Conservation (phyloP, 2,888 invertebrate species). For the Trachelus iudaicus region DNA sequence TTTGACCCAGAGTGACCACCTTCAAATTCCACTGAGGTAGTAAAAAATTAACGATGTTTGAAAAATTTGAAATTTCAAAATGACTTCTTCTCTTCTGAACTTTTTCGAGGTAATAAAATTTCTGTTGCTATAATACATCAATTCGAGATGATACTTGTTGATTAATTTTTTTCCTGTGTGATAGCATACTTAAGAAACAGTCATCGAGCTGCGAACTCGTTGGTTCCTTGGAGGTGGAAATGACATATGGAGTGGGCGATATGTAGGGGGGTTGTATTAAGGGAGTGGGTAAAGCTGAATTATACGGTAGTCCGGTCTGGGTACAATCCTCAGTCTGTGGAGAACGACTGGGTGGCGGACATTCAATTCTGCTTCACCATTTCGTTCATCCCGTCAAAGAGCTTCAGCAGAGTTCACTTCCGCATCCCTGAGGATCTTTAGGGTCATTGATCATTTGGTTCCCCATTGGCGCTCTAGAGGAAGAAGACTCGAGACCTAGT, state of each 20-base stretch:
- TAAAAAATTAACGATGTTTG: background rate
- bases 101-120: background rate
- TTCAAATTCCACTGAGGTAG: no score
- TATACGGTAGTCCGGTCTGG: slow-evolving; percentile 21
- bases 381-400: background rate
- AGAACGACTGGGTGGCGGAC: slow-evolving; percentile 19
- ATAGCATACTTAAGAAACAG: background rate
- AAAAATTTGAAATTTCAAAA: background rate
- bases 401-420: background rate
- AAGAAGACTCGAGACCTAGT: background rate
- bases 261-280: slow-evolving; percentile 6
- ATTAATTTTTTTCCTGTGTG: background rate
- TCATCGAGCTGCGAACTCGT: background rate
- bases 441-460: background rate
- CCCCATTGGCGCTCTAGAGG: background rate
- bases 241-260: slow-evolving; percentile 5
- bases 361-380: background rate
- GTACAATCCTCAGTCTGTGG: slow-evolving; percentile 25
- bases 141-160: background rate
- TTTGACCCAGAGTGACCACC: no score
- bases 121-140: background rate
- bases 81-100: background rate
- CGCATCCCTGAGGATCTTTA: background rate
- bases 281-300: slow-evolving; percentile 38
- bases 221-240: background rate